Conservation (phyloP, 2,113 vertebrate genomes). For the Python bivittatus region DNA sequence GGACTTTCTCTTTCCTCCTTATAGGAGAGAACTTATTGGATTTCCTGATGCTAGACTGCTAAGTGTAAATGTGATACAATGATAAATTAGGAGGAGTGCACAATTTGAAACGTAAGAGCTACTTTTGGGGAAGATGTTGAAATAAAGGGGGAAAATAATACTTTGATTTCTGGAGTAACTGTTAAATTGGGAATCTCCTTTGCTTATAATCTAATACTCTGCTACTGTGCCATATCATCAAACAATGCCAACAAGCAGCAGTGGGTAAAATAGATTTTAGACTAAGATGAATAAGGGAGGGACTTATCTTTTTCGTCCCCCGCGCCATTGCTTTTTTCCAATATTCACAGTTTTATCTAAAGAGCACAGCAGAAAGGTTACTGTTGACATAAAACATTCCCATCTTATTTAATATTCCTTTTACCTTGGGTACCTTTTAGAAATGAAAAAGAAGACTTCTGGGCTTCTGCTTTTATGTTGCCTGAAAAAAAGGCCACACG, state of each 20-base stretch:
- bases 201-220: constrained; percentile 68
- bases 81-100: constrained; percentile 78
- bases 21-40: constrained; percentile 82
- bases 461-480: constrained; percentile 57
- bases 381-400: constrained; percentile 71
- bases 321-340: constrained; percentile 48
- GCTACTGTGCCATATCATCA: constrained; percentile 72
- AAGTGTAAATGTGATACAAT: constrained; percentile 75
- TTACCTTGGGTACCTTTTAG: constrained; percentile 66
- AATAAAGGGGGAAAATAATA: constrained; percentile 64
- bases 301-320: constrained; percentile 67
- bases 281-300: constrained; percentile 76
- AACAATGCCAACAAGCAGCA: constrained; percentile 71
- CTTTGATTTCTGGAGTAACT: constrained; percentile 69
- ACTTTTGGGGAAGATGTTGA: constrained; percentile 66
- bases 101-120: constrained; percentile 76
- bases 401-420: constrained; percentile 67
- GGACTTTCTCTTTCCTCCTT: constrained; percentile 75
- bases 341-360: constrained; percentile 75
- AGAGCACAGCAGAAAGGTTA: constrained; percentile 70
- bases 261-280: constrained; percentile 77
- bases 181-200: constrained; percentile 78
- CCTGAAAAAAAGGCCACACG: constrained; percentile 69
- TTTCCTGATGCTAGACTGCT: constrained; percentile 78
- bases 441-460: constrained; percentile 58